phyloP scores from a whole-genome alignment of 1,140 invertebrate species.

The Gryllus bimaculatus region DNA sequence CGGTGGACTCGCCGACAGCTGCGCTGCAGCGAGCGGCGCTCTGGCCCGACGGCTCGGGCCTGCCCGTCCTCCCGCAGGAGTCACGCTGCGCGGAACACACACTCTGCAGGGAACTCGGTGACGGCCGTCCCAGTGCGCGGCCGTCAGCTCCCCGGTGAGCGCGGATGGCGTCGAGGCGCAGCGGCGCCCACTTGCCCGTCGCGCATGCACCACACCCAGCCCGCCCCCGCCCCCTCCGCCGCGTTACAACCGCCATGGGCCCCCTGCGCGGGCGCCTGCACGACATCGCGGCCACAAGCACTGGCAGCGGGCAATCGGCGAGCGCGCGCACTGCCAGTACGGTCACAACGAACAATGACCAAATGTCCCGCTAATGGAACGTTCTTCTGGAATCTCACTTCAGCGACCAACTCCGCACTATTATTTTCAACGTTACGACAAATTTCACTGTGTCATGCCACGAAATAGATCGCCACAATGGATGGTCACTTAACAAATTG shows the following conservation, averaged over 20 bases:
- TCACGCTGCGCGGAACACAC: constrained; percentile 46
- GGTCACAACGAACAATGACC: too few species aligned
- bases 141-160: constrained; percentile 49
- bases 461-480: too few species aligned
- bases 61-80: constrained; percentile 35
- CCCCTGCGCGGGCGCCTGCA: neutral
- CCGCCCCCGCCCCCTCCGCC: neutral
- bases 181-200: constrained; percentile 51
- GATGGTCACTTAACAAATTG: too few species aligned
- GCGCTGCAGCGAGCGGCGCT: neutral
- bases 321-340: neutral
- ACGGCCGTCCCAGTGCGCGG: constrained; percentile 50
- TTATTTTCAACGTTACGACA: too few species aligned
- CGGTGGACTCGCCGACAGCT: neutral
- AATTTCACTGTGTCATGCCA: too few species aligned
- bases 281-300: neutral
- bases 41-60: neutral
- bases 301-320: neutral
- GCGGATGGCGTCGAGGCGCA: constrained; percentile 49
- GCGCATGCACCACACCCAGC: constrained; percentile 47
- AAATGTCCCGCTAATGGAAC: too few species aligned
- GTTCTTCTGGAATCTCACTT: too few species aligned
- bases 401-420: too few species aligned
- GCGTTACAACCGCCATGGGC: neutral
- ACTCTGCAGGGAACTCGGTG: constrained; percentile 47